Percentiles rank a stretch among this genome's conserved stretches.
These are phyloP conservation scores for Forbesichthys papilliferus DNA, from an alignment of 2,113 vertebrate genomes.

Conservation along the genomic window DNA sequence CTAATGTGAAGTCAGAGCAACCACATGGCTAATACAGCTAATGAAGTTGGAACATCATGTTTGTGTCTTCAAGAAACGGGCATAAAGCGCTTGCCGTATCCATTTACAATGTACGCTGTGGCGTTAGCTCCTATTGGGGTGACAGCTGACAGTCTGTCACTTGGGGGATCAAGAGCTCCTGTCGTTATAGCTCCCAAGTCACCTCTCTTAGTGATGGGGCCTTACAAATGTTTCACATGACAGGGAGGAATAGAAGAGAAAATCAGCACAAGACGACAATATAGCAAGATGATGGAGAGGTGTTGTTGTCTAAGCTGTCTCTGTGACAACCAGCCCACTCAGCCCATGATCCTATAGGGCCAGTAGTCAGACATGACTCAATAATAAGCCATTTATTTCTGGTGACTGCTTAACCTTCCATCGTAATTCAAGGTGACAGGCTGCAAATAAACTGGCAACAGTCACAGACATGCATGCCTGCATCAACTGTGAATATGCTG, in stretches of 20 bases:
- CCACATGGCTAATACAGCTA: not conserved
- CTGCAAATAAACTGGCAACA: not conserved
- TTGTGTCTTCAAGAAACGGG: not conserved
- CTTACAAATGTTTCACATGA: constrained; percentile 38
- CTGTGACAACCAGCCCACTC: constrained; percentile 30
- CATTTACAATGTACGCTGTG: not conserved
- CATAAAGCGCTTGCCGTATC: not conserved
- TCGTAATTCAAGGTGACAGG: constrained; percentile 33
- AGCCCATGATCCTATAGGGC: not conserved
- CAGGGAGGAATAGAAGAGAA: not conserved
- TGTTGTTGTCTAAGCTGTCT: constrained; percentile 27
- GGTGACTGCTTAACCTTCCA: constrained; percentile 2
- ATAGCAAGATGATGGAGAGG: constrained; percentile 6
- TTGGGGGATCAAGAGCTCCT: constrained; percentile 34
- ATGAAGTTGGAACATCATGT: constrained; percentile 1
- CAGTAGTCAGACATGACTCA: not conserved
- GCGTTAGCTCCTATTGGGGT: constrained; percentile 9
- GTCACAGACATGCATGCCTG: constrained; percentile 7
- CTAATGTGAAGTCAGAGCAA: constrained; percentile 61
- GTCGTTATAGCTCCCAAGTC: constrained; percentile 40
- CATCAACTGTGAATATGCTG: not conserved
- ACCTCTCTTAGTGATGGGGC: constrained; percentile 29
- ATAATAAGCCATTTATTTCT: constrained; percentile 40
- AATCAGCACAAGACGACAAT: not conserved
- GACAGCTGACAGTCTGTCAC: constrained; percentile 41